These are phyloP conservation scores for Hirundo rustica DNA, from an alignment of 2,797 vertebrate species.

Conservation along the genomic window DNA sequence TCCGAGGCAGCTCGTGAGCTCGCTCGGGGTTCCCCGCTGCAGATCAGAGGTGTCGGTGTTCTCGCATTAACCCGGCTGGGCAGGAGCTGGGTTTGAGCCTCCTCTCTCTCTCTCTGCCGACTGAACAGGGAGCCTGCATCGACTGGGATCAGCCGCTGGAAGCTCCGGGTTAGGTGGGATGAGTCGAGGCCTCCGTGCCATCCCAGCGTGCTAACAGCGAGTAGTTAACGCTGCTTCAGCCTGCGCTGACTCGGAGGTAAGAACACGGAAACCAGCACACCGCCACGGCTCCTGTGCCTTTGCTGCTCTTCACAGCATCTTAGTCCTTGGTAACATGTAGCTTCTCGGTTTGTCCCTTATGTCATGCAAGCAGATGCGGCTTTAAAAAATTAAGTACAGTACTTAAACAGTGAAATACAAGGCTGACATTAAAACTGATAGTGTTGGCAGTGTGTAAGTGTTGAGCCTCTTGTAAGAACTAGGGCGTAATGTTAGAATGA, in stretches of 20 bases:
- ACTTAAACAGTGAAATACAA: neutral
- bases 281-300: neutral
- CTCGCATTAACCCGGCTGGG: neutral
- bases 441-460: rapidly evolving
- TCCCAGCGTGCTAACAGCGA: neutral
- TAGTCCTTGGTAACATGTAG: rapidly evolving
- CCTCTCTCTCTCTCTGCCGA: rapidly evolving
- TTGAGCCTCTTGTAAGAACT: neutral
- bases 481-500: neutral
- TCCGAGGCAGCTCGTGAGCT: neutral
- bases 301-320: neutral
- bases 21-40: neutral
- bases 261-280: neutral
- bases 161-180: neutral
- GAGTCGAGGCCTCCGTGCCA: conserved; percentile 14
- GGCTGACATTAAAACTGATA: neutral
- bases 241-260: neutral
- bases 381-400: neutral
- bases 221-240: neutral
- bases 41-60: no score
- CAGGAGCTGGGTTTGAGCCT: neutral
- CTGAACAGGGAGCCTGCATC: neutral
- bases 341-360: neutral
- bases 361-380: neutral
- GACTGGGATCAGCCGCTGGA: neutral